A percentile compares a stretch with the other conserved stretches of the same genome.
Evolutionary conservation across 1,140 invertebrate genomes (phyloP).

Genomic region (Bombus waltoni): DNA sequence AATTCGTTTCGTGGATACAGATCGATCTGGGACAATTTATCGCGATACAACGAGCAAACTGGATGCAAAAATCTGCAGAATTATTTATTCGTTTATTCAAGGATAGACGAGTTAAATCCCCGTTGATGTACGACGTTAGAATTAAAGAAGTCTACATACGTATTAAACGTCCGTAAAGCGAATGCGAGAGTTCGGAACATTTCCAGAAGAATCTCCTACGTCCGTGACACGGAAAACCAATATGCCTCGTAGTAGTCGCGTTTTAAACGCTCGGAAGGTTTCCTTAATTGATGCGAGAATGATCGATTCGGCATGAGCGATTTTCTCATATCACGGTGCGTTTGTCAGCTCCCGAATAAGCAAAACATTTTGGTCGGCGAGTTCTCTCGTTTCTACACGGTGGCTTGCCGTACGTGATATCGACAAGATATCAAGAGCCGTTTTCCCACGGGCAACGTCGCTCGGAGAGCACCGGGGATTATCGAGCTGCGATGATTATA

Average conservation of each 20-base stretch:
- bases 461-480: neutral
- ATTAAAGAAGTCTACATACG: too few species aligned
- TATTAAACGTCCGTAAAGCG: too few species aligned
- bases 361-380: slow-evolving; percentile 19
- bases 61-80: too few species aligned
- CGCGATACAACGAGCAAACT: too few species aligned
- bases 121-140: too few species aligned
- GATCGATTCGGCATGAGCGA: neutral
- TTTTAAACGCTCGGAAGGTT: neutral
- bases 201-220: neutral
- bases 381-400: neutral
- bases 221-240: neutral
- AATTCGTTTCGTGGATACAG: neutral
- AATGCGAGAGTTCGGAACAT: neutral
- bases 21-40: neutral
- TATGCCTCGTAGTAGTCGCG: neutral
- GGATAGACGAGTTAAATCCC: too few species aligned
- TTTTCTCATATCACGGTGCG: neutral
- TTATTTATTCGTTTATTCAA: too few species aligned
- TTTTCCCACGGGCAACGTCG: slow-evolving; percentile 39
- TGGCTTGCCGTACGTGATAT: slow-evolving; percentile 12
- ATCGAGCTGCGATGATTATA: slow-evolving; percentile 6
- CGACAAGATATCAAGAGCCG: slow-evolving; percentile 41
- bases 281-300: neutral
- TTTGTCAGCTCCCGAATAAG: slow-evolving; percentile 5